A percentile compares a stretch with the other conserved stretches of the same genome.
Conservation (phyloP, 2,113 vertebrate species). For the Calyptomena viridis region DNA sequence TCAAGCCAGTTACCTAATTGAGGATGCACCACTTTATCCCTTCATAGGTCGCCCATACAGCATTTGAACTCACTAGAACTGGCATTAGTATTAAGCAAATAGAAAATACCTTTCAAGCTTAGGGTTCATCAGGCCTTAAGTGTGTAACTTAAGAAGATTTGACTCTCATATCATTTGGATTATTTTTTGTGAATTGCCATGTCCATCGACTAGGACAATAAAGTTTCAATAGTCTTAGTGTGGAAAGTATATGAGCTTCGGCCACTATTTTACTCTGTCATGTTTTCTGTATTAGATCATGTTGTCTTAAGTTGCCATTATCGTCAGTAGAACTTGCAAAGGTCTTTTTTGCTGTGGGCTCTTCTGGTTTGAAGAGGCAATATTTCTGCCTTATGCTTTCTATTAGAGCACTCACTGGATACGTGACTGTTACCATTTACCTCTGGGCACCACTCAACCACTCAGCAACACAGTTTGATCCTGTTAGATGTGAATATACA, state of each 20-base stretch:
- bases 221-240: not conserved
- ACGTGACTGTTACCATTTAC: not conserved
- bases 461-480: not conserved
- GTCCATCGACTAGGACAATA: not conserved
- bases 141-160: not conserved
- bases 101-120: not conserved
- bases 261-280: not conserved
- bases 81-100: not conserved
- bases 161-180: rapidly evolving
- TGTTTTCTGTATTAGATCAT: not conserved
- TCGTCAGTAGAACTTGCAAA: not conserved
- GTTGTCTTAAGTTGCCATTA: not conserved
- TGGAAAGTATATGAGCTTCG: not conserved
- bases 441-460: not conserved
- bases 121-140: not conserved
- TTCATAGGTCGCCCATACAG: not conserved
- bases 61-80: not conserved
- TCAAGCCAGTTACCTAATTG: not conserved
- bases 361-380: not conserved
- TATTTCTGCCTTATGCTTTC: not conserved
- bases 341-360: not conserved
- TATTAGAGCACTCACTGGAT: not conserved
- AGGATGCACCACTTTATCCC: not conserved
- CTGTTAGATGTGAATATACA: not conserved
- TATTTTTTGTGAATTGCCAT: not conserved